Base-by-base conservation (phyloP, 2,113 vertebrate genomes). In the Catharus minimus region DNA sequence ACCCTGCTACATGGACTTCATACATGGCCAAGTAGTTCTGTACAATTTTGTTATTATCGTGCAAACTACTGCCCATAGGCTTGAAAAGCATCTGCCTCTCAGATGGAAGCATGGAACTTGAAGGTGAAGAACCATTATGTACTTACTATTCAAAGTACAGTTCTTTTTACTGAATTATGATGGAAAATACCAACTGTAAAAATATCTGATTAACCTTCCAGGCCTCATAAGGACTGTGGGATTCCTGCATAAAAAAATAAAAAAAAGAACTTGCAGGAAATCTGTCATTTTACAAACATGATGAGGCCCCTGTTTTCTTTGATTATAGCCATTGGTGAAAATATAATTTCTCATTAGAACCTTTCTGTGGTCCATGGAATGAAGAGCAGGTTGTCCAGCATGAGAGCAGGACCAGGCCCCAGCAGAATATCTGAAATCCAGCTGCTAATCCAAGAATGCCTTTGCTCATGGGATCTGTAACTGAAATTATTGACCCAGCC, bases 401-500 rank as follows among this genome's bases (percentile, higher is more conserved):
- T 0, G 0, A 61, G 39, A 18, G n/a, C 38, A n/a, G 43, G 60
- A 36, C 23, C 47, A 58, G 55, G 36, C 24, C 58, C 33, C 43
- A 50, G 11, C 22, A 38, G 61, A 82, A 27, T 7, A 38, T 7
- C 69, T 32, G 16, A 75, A 75, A 84, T 41, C 18, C 44, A 39
- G 36, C 44, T 61, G 38, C 27, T 46, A 16, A 36, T 18, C 36
- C 39, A 20, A 32, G 47, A 11, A 5, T 28, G 16, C 50, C 27
- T 50, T 46, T 52, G 17, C 30, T 39, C 15, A 5, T 28, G 64
- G 50, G 60, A 50, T 55, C 71, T 16, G 0, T 14, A 46, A 24
- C 12, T 30, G 15, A 30, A 38, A 26, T 0, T 10, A 32, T 0
- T 2, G 71, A n/a, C 41, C 50, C 28, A 49, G 58, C 28, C 53